phyloP scores from a whole-genome alignment of 2,888 invertebrate species.

The Hyalella azteca region DNA sequence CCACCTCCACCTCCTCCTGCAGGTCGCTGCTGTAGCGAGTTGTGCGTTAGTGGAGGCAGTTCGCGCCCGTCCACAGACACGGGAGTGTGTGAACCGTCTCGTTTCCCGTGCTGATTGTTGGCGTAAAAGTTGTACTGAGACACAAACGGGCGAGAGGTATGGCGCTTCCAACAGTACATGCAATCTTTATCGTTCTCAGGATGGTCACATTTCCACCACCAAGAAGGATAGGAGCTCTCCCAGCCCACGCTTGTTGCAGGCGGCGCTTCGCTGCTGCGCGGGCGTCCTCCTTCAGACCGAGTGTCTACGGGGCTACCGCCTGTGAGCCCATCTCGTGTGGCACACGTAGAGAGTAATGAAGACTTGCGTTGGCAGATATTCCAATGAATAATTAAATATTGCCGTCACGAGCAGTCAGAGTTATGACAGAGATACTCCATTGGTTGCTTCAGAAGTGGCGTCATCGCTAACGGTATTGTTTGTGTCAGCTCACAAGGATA shows the following conservation, averaged over 20 bases:
- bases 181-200: slow-evolving; percentile 56
- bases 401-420: too few relatives aligned
- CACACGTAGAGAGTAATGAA: too few relatives aligned
- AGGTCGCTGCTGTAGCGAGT: slow-evolving; percentile 8
- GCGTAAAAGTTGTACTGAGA: slow-evolving; percentile 58
- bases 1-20: neutral
- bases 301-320: slow-evolving; percentile 18
- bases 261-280: neutral
- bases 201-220: slow-evolving; percentile 59
- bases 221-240: slow-evolving; percentile 58
- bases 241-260: slow-evolving; percentile 45
- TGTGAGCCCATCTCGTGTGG: too few relatives aligned
- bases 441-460: too few relatives aligned
- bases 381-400: too few relatives aligned
- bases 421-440: too few relatives aligned
- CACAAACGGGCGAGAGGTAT: slow-evolving; percentile 56
- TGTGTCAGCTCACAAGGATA: too few relatives aligned
- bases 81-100: slow-evolving; percentile 37
- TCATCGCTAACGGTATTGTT: too few relatives aligned
- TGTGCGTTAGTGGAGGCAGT: slow-evolving; percentile 2
- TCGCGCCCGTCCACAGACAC: slow-evolving; percentile 16
- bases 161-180: slow-evolving; percentile 58
- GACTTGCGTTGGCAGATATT: too few relatives aligned
- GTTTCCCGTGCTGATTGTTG: slow-evolving; percentile 8
- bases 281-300: slow-evolving; percentile 26